phyloP scores from a whole-genome alignment of 53 echinoderm and acorn worm species.

The Astropecten irregularis region DNA sequence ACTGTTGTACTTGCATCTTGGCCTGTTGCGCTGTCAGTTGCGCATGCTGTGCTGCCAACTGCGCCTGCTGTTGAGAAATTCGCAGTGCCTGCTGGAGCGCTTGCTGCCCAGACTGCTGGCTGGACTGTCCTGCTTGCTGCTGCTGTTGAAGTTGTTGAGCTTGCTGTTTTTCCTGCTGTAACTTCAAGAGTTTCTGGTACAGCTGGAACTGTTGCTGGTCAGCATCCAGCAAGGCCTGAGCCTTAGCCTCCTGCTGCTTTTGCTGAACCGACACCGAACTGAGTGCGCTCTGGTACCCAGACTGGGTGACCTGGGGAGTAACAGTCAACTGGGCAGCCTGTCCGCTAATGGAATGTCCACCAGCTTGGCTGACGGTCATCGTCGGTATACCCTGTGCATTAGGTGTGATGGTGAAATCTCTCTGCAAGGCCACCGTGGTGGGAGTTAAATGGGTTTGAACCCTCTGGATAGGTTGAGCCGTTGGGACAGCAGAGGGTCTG shows the following conservation, averaged over 20 bases:
- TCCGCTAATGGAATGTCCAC: not conserved
- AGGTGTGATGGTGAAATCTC: constrained; percentile 37
- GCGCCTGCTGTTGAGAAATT: constrained; percentile 37
- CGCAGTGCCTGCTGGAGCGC: constrained; percentile 39
- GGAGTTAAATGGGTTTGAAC: not conserved
- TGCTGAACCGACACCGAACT: constrained; percentile 22
- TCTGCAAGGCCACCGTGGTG: not conserved
- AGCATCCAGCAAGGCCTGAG: constrained; percentile 19
- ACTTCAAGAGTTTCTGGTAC: constrained; percentile 36
- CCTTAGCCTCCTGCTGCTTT: constrained; percentile 33
- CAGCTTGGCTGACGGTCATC: constrained; percentile 47
- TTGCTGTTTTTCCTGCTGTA: constrained; percentile 47
- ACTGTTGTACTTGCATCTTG: not conserved
- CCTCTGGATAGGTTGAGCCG: constrained; percentile 16
- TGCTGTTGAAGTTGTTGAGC: constrained; percentile 13
- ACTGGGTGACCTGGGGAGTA: constrained; percentile 18
- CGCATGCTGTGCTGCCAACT: constrained; percentile 18
- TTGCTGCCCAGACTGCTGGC: constrained; percentile 25
- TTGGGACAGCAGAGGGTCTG: not conserved
- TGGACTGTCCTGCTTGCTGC: not conserved
- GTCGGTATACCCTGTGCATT: constrained; percentile 51
- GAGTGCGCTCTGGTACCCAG: constrained; percentile 5
- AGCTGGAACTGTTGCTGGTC: constrained; percentile 44
- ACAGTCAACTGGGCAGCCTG: constrained; percentile 21
- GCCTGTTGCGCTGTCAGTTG: constrained; percentile 16